Conservation (phyloP, 2,113 vertebrate genomes). For the Oceanodroma tethys region DNA sequence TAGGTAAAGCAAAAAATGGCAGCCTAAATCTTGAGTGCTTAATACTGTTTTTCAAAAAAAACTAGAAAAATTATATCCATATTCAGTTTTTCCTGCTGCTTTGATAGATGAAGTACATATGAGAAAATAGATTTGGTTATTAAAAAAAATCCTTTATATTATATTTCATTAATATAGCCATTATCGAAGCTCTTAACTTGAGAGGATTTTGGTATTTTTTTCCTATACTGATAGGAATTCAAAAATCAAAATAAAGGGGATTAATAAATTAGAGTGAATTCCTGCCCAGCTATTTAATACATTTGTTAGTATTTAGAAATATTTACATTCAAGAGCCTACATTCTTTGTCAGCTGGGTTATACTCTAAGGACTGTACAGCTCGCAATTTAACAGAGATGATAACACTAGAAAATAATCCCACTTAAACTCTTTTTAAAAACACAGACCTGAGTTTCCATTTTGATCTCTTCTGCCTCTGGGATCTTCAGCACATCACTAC, state of each 20-base stretch:
- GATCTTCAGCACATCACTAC: neutral
- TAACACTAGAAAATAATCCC: neutral
- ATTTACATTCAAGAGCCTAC: neutral
- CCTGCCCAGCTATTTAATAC: neutral
- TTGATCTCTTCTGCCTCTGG: neutral
- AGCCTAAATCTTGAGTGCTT: neutral
- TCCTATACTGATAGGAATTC: neutral
- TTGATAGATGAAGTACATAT: neutral
- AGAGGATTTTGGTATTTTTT: neutral
- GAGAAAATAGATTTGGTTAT: neutral
- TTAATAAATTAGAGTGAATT: neutral
- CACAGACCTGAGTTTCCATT: neutral
- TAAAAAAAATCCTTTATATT: neutral
- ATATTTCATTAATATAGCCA: neutral
- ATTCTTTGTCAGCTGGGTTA: neutral
- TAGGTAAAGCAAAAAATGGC: neutral
- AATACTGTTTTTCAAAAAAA: neutral
- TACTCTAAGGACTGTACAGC: neutral
- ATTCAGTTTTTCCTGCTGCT: neutral
- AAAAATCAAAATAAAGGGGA: neutral
- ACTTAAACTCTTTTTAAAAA: neutral
- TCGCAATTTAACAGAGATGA: neutral
- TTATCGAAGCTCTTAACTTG: neutral
- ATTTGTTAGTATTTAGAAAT: neutral
- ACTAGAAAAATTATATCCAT: neutral